Evolutionary conservation across 2,113 vertebrate genomes (phyloP), one percentile per base, ranked within the genome.

Genomic region (Bucco capensis): DNA sequence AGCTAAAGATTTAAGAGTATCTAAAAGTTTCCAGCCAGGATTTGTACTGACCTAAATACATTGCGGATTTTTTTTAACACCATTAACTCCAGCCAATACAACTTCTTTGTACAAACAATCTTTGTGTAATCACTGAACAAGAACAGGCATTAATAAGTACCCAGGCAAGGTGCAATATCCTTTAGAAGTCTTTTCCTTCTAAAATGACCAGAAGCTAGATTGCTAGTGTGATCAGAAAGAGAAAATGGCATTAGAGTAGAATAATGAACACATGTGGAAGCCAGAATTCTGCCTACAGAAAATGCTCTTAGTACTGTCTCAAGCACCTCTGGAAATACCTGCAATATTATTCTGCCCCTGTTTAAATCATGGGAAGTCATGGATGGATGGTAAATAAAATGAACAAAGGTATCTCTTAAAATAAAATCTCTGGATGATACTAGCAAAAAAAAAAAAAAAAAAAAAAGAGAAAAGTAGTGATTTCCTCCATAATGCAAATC

Each of bases 21-120:
- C 66, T 86, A 9, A 37, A 93, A 83, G 64, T 88, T 94, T 94
- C 64, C 60, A 89, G 58, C 40, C 10, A 86, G 90, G 90, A 92
- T 95, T 96, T 90, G 79, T 83, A 51, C 88, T 96, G 90, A 94
- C 94, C 90, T 96, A 94, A 95, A 94, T 96, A 92, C 74, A 50
- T 92, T 50, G 78, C 79, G 67, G 31, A 1, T 3, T 18, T 19
- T 30, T 47, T 46, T 70, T 44, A 14, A 21, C 27, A 25, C 27
- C 33, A 62, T 88, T 84, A 94, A 89, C 64, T 92, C 51, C 58
- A 88, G 79, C 85, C 72, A 89, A 4, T 91, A 72, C 42, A 77
- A 56, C 88, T 88, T 56, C 57, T 92, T 89, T 89, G 75, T 83
- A 80, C 75, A 88, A 93, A 42, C 80, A 87, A 91, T 96, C 94